A percentile compares a stretch with the other conserved stretches of the same genome.
Evolutionary conservation across 2,797 vertebrate species (phyloP).

Genomic region (Erethizon dorsatum): DNA sequence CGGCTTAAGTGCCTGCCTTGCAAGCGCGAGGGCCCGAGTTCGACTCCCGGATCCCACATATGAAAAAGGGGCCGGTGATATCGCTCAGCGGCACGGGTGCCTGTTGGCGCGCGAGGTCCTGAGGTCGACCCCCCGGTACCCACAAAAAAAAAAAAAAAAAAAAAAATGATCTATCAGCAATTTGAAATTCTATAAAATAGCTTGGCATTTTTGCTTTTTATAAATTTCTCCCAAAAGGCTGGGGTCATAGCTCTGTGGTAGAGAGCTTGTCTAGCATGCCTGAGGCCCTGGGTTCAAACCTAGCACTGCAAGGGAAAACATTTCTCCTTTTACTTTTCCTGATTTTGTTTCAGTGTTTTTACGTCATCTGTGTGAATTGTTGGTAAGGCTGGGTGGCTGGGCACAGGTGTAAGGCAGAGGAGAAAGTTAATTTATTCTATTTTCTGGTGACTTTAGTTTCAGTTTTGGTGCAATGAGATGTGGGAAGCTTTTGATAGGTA

Average conservation of each 20-base stretch:
- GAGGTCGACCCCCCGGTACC: too few species aligned
- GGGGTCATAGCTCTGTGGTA: neutral
- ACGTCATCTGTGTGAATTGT: neutral
- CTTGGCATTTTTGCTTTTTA: neutral
- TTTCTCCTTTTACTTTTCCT: neutral
- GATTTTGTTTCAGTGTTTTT: neutral
- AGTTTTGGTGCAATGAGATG: constrained; percentile 23
- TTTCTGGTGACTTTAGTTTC: constrained; percentile 17
- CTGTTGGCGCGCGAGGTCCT: too few species aligned
- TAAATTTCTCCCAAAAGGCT: neutral
- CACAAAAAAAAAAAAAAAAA: too few species aligned
- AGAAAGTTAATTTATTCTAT: neutral
- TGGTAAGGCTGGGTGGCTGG: neutral
- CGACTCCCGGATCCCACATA: too few species aligned
- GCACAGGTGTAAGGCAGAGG: neutral
- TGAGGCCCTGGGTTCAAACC: neutral
- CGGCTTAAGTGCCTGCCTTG: too few species aligned
- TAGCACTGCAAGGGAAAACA: neutral
- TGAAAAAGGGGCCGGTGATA: too few species aligned
- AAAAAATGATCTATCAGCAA: neutral
- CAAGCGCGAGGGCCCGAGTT: too few species aligned
- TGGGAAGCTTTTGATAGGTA: neutral
- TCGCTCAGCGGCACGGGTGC: too few species aligned
- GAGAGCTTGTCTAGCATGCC: neutral
- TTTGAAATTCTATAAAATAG: neutral